Evolutionary conservation across 2,797 vertebrate genomes (phyloP), one percentile per base, ranked within the genome.

Genomic region (Ciconia nigra): DNA sequence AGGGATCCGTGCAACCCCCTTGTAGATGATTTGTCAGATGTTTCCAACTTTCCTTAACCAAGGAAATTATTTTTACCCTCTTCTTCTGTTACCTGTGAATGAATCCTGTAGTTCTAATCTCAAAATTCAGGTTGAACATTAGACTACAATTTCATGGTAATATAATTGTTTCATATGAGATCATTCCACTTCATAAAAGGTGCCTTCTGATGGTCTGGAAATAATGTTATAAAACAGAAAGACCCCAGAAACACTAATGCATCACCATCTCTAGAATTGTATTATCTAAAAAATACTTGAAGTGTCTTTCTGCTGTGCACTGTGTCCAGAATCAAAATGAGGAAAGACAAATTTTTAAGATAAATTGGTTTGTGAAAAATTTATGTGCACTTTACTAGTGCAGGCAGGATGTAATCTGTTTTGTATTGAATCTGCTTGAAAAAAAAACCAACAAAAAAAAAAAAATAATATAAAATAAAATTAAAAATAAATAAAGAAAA

Each of bases 281-380:
- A 72, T 97, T 97, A 96, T 96, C 93, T 91, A 67, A 93, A 96
- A 98, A 97, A 96, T 71, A 91, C 84, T 94, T 90, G 71, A 94
- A 96, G 80, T 94, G 93, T 83, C 97, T 97, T 94, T 97, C 95
- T 94, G 46, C 80, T 97, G 74, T 93, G 93, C 73, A 88, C 78
- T 97, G 87, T 93, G 96, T 97, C 96, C 95, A 96, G 98, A 97
- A 93, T 97, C 83, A 97, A 94, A 98, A 97, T 97, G 93, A 98
- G 95, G 97, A 98, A 97, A 97, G 98, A 98, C 96, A 97, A 97
- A 95, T 97, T 95, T 98, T 98, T 98, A 97, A 98, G 98, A 99
- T 98, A 99, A 98, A 98, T 98, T 98, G 98, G 98, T 98, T 98
- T 98, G 98, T 98, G 98, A 98, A 98, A 98, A 99, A 99, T 98